Base-by-base conservation (phyloP, 2,888 invertebrate species). In the Ormia ochracea region DNA sequence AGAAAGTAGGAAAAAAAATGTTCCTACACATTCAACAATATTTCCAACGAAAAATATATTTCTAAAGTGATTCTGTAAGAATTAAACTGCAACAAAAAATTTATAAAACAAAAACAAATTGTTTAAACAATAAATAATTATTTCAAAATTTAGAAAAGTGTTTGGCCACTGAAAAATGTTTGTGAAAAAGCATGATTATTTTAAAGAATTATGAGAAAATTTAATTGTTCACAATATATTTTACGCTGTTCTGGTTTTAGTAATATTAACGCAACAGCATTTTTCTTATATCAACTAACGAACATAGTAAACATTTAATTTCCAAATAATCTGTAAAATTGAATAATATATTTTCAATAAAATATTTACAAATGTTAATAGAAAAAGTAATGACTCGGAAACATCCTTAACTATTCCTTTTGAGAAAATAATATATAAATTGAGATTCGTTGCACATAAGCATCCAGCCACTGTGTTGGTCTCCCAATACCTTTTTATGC, bases 381-480 rank as follows among this genome's bases (percentile, higher is more conserved):
- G 9, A n/a, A 63, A 12, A 23, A 74, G 12, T 68, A 70, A 10
- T 23, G 9, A 50, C 23, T 9, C 50, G 54, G 14, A 70, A 21
- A 69, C n/a, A 75, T 79, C 54, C 76, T 14, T 50, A 73, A n/a
- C 52, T 52, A 12, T 76, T 76, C 61, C 72, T 69, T 36, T 78
- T 59, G 36, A 43, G 50, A 59, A 77, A 61, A 54, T 52, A 45
- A 28, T 63, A 33, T 76, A n/a, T n/a, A n/a, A n/a, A n/a, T n/a
- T n/a, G 72, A 80, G 72, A 43, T 80, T 73, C 48, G 43, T 9
- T 70, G 12, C 31, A 33, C 56, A 14, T 58, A 19, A 33, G 54
- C 48, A 45, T 54, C 26, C 41, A 70, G 26, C 45, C 14, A 61
- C 52, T 68, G 54, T 77, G 58, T 65, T 77, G 58, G 69, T 65